Base-by-base conservation (phyloP, 35 echinoderm and acorn worm genomes). In the Anneissia japonica region DNA sequence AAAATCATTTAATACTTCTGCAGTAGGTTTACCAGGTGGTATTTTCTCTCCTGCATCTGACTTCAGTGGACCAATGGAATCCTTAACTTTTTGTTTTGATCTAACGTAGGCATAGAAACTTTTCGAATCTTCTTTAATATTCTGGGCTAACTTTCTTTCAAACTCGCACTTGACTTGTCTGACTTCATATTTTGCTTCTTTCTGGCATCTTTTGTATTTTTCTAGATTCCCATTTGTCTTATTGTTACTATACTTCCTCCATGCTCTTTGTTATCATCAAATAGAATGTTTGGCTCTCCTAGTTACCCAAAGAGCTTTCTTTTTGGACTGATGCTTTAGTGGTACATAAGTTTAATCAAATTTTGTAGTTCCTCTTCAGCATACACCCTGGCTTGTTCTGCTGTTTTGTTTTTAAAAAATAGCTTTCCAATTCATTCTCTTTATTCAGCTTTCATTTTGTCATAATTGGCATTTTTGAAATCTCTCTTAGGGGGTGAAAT, bases 71-170 rank as follows among this genome's bases (percentile, higher is more conserved):
- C 81, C 74, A 6, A 90, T 55, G 23, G 33, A 34, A 77, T 90
- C 81, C 74, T 82, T 90, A 31, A 78, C 74, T 34, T 84, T 85
- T 84, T 90, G 81, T 79, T 90, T 90, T 1, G 88, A 43, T n/a
- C 88, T 30, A 12, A 85, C 81, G 77, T 90, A 90, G 14, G 33
- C 35, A 45, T 74, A 90, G 30, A 84, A 90, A 56, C 46, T 41
- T 35, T 90, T 77, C 23, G 88, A 75, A 41, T 90, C 74, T 13
- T 84, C 82, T 34, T 90, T 90, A 56, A 90, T 77, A 38, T 90
- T 84, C 31, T 38, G 0, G n/a, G 82, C 88, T 3, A 90, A 31
- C 38, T 85, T 84, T 21, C 23, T 64, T 77, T 91, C 89, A 79
- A 79, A 86, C 0, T 84, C 89, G 17, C 82, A 0, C 37, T 89